phyloP scores from a whole-genome alignment of 1,140 invertebrate species.

The Atopsyche davidsoni region DNA sequence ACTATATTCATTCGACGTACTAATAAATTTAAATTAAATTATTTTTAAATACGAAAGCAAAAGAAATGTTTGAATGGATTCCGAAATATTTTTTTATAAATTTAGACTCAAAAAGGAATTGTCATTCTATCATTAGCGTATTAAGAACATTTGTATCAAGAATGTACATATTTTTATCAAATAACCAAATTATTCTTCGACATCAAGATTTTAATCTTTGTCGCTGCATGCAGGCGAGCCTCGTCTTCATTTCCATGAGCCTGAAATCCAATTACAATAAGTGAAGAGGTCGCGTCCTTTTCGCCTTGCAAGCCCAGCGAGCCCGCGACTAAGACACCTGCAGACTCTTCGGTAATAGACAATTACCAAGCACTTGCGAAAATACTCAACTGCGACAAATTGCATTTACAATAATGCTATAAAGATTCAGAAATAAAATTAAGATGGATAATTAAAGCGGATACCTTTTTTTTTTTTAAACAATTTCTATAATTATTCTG shows the following conservation, averaged over 20 bases:
- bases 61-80: too few species aligned
- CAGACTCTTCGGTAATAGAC: not conserved
- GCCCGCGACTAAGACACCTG: not conserved
- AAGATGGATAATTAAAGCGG: too few species aligned
- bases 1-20: not conserved
- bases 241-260: conserved; percentile 19
- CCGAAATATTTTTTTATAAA: not conserved
- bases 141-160: too few species aligned
- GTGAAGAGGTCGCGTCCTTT: not conserved
- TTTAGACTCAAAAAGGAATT: conserved; percentile 1
- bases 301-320: not conserved
- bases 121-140: conserved; percentile 1
- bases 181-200: conserved; percentile 22
- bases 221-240: conserved; percentile 18
- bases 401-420: too few species aligned
- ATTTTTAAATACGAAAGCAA: not conserved
- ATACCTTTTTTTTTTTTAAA: too few species aligned
- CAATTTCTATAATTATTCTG: too few species aligned
- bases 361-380: too few species aligned
- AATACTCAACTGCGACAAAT: too few species aligned
- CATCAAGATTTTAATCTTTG: conserved; percentile 26
- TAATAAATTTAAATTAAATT: not conserved
- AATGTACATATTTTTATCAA: too few species aligned
- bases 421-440: too few species aligned
- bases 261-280: conserved; percentile 21